Evolutionary conservation across 2,113 vertebrate species (phyloP), one percentile per base, ranked within the genome.

Genomic region (Rhinoptilus africanus): DNA sequence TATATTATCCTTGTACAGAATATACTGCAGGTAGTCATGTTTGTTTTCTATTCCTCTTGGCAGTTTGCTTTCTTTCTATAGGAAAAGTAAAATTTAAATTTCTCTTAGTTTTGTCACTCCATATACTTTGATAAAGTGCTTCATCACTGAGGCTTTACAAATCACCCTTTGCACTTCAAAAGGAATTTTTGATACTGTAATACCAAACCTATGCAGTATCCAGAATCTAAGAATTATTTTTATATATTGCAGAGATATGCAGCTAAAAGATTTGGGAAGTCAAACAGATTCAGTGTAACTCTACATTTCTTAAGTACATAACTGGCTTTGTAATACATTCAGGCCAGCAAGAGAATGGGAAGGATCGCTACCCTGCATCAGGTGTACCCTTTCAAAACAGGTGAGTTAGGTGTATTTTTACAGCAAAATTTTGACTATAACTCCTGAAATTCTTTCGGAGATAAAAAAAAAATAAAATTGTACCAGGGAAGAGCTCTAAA

Each of bases 71-170:
- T 30, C 35, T 81, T 80, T 51, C 79, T 35, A 50, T 34, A 60
- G 39, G 37, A 92, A 95, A 96, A 86, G 35, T 51, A 92, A 89
- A 87, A 78, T 45, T 74, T 68, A 32, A 60, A 78, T 76, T 89
- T 64, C 60, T 94, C 63, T 78, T 62, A 72, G 64, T 85, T 92
- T 89, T 93, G 79, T 89, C 80, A 77, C 19, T 96, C 73, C 43
- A 21, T 28, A 53, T 16, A 56, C 83, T 89, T 77, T 96, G 88
- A 77, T 94, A 89, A 92, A 89, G 9, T 60, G 69, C 8, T 88
- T 87, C 80, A 78, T 84, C 73, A 75, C 17, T 8, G 48, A 94
- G 69, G 51, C 47, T 87, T 93, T 94, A 87, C 91, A 94, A 93
- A 89, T 57, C 94, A 86, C 48, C 53, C 57, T 72, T 62, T 76